Base-by-base conservation (phyloP, 2,888 invertebrate genomes). In the Unio delphinus region DNA sequence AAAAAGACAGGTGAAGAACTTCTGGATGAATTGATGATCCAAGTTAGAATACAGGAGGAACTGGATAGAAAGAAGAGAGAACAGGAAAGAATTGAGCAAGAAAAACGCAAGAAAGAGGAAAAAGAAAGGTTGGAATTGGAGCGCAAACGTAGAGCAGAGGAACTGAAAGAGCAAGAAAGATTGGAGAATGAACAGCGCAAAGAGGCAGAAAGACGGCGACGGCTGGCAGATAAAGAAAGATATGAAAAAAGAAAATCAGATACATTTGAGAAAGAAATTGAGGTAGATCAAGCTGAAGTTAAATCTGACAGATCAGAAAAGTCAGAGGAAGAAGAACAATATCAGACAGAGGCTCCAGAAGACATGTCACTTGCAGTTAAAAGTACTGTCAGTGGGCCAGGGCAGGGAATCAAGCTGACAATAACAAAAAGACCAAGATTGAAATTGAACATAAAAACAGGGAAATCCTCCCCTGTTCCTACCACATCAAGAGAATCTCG, bases 321-420 rank as follows among this genome's bases (percentile, higher is more conserved):
- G 17, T 72, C 74, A 20, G 79, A 76, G 23, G 75, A 74, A 28
- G 76, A 75, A 54, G 63, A 56, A 5, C 34, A 56, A 2, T 63
- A 63, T 30, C 56, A 55, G 56, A 34, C 63, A 15, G 30, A 62
- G 45, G 69, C 61, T 18, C 64, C 62, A 6, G 66, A 58, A 18
- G 69, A 70, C 56, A 64, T 65, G n/a, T 67, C 68, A 20, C 34
- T 74, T 15, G 71, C 74, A n/a, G 70, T 76, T 18, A 73, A 74
- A 64, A 74, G 72, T 63, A 68, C 67, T 28, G 65, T 75, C 15
- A 69, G 72, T 59, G 79, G 88, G 68, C 86, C 89, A 15, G 81
- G 82, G 8, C 80, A 84, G 56, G 90, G 90, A 18, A 89, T 90
- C 64, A 90, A 90, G 74, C 75, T 90, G 64, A 89, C 87, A 30